Percentiles rank a stretch among this genome's conserved stretches.
These are phyloP conservation scores for Drosophila malerkotliana DNA, from an alignment of 1,140 invertebrate genomes.

Conservation along the genomic window DNA sequence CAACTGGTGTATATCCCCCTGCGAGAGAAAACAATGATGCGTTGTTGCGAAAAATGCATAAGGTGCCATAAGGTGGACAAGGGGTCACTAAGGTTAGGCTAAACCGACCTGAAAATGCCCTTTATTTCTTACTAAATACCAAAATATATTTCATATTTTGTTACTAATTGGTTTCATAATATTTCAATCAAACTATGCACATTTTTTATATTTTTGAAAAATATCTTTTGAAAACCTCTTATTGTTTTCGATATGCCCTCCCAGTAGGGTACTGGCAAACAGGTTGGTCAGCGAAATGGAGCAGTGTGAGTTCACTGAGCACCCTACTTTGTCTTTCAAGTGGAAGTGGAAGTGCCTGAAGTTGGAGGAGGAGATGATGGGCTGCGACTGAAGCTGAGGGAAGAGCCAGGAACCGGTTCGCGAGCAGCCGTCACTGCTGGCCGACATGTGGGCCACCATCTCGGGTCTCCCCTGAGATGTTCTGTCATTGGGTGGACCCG, in stretches of 20 bases:
- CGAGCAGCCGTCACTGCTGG: slow-evolving; percentile 30
- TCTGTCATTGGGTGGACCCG: slow-evolving; percentile 44
- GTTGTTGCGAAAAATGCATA: slow-evolving; percentile 32
- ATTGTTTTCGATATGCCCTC: neutral
- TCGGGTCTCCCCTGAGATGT: slow-evolving; percentile 44
- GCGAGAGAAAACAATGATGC: slow-evolving; percentile 8
- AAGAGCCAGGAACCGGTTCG: slow-evolving; percentile 40
- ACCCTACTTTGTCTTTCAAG: slow-evolving; percentile 74
- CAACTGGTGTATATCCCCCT: slow-evolving; percentile 21
- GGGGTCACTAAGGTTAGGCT: neutral
- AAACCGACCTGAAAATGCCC: neutral
- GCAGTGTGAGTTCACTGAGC: slow-evolving; percentile 51
- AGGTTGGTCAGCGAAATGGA: slow-evolving; percentile 75
- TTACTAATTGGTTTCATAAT: too few species aligned
- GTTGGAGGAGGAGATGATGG: slow-evolving; percentile 18
- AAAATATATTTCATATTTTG: neutral
- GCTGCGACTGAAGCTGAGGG: neutral
- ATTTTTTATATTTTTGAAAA: too few species aligned
- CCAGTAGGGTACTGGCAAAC: slow-evolving; percentile 34
- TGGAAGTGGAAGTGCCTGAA: slow-evolving; percentile 51
- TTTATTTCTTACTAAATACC: neutral
- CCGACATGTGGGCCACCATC: slow-evolving; percentile 55
- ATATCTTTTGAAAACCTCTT: too few species aligned
- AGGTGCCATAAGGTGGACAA: slow-evolving; percentile 11
- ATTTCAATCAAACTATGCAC: too few species aligned